A percentile compares a stretch with the other conserved stretches of the same genome.
phyloP scores from a whole-genome alignment of 2,797 vertebrate genomes.

The Aeoliscus strigatus region DNA sequence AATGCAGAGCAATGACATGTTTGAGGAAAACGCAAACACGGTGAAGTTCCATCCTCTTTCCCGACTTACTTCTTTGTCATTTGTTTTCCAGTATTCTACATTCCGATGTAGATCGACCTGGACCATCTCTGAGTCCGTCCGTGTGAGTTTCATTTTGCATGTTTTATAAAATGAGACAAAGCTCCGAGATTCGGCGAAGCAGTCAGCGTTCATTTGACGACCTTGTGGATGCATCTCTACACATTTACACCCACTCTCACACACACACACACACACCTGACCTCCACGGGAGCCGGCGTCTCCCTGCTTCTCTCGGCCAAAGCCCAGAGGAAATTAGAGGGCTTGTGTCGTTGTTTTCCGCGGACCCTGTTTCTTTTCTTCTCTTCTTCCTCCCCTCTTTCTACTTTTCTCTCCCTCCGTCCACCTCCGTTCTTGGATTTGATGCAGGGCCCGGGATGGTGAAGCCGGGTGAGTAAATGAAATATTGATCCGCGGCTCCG shows the following conservation, averaged over 20 bases:
- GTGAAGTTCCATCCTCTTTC: no score
- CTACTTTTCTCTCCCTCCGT: slow-evolving; percentile 15
- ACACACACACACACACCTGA: slow-evolving; percentile 29
- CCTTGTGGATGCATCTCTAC: slow-evolving; percentile 41
- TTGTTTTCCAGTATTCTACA: no score
- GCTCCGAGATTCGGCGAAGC: no score
- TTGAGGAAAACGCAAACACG: slow-evolving; percentile 8
- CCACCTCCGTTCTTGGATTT: slow-evolving; percentile 86
- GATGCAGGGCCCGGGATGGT: slow-evolving; percentile 90
- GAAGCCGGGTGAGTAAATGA: slow-evolving; percentile 96
- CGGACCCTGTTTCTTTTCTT: slow-evolving; percentile 90
- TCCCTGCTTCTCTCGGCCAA: slow-evolving; percentile 52
- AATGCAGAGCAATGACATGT: slow-evolving; percentile 17
- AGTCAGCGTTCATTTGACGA: slow-evolving; percentile 44
- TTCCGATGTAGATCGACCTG: no score
- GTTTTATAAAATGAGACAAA: no score
- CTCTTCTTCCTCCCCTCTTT: slow-evolving; percentile 17
- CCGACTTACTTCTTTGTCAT: no score
- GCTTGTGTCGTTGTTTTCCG: slow-evolving; percentile 83
- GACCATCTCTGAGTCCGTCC: no score
- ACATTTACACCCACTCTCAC: slow-evolving; percentile 15
- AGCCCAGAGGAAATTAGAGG: slow-evolving; percentile 92
- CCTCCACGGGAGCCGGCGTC: slow-evolving; percentile 31
- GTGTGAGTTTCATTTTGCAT: no score
- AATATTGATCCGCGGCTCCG: slow-evolving; percentile 96